These are phyloP conservation scores for Tetramorium parvispinum DNA, from an alignment of 1,140 invertebrate genomes.

Conservation along the genomic window DNA sequence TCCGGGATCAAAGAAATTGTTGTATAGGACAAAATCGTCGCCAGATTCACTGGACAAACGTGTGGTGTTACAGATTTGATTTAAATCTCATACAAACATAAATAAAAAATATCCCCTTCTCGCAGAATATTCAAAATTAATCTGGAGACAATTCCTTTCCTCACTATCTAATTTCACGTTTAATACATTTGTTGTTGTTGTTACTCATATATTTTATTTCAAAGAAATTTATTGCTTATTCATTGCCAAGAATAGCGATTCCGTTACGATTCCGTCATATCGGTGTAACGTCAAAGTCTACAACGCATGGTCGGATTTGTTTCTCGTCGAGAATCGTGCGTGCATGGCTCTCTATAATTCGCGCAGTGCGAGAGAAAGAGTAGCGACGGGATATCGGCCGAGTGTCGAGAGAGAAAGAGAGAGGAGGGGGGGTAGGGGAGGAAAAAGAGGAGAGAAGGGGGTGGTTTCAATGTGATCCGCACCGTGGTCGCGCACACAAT, in stretches of 20 bases:
- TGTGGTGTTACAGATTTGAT: not conserved
- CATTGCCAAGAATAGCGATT: not conserved
- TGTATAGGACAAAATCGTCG: not conserved
- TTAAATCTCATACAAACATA: not conserved
- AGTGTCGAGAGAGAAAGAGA: not conserved
- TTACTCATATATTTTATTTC: not conserved
- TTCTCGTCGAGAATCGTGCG: not conserved
- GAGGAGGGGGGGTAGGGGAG: not conserved
- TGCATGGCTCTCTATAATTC: not conserved
- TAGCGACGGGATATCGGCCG: not conserved
- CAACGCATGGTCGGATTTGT: constrained; percentile 8
- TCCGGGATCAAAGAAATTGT: not conserved
- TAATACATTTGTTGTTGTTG: not conserved
- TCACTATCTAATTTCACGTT: not conserved
- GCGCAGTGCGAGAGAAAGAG: not conserved
- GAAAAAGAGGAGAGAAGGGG: no score
- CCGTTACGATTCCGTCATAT: not conserved
- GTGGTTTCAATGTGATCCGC: constrained; percentile 29
- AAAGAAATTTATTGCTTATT: not conserved
- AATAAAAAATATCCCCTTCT: not conserved
- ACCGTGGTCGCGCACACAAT: constrained; percentile 64
- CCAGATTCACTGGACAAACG: not conserved
- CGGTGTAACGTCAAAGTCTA: not conserved
- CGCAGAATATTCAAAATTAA: not conserved
- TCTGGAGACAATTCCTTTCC: not conserved